Base-by-base conservation (phyloP, 2,888 invertebrate species). In the Drosophila villosipedis region DNA sequence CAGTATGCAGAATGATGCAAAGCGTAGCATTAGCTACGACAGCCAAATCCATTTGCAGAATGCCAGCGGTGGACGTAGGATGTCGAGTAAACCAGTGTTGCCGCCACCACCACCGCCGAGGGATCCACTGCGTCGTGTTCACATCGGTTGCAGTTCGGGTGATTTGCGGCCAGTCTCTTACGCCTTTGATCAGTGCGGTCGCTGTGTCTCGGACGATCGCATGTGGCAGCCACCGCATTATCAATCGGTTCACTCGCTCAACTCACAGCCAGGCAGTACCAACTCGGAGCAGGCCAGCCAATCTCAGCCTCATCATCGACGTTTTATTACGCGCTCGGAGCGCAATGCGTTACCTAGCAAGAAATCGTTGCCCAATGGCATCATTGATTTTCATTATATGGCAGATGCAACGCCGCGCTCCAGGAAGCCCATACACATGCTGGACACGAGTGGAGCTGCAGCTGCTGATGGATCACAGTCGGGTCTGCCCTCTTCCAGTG, bases 101-200 rank as follows among this genome's bases (percentile, higher is more conserved):
- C 96, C 97, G 7, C 97, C 97, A 0, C 95, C 96, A 5, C 97
- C 97, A 35, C 97, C 97, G 0, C 97, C 97, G n/a, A 94, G 96
- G 82, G 96, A 96, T 92, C 96, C 96, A 78, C 94, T 95, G 84
- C 94, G 95, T 70, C 90, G 94, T 65, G 94, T 95, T n/a, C 93
- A 94, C 68, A 92, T 94, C 4, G 72, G 55, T n/a, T 60, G 84
- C 58, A 92, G 81, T 87, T 83, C 91, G 0, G 81, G 83, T 4
- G 94, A 91, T 76, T 82, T 84, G 64, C 93, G 95, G 63, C 95
- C 95, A 0, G 92, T 94, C 41, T 94, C 95, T 0, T 95, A 94
- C 72, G 94, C 95, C 47, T 95, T 94, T 68, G 95, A 95, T 72
- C 91, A 92, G 50, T 88, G 87, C 39, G 92, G 89, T 1, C 91